Evolutionary conservation across 2,888 invertebrate species (phyloP).

Genomic region (Pammene fasciana): DNA sequence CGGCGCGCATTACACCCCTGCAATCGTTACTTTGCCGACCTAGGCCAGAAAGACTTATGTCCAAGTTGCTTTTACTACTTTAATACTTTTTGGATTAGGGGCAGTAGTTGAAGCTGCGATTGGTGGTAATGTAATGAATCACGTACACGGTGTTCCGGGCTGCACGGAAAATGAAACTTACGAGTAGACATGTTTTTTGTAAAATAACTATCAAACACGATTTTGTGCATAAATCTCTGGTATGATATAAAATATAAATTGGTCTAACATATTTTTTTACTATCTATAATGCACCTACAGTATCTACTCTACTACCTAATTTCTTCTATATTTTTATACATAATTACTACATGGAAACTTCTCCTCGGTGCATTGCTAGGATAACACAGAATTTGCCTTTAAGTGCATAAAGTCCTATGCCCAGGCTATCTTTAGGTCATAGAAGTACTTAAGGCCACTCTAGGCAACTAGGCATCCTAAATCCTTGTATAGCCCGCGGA

Average conservation of each 20-base stretch:
- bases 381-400: background rate
- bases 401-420: background rate
- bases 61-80: background rate
- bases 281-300: too few species aligned
- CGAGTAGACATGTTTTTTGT: background rate
- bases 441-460: conserved; percentile 34
- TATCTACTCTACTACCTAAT: too few species aligned
- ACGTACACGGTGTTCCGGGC: background rate
- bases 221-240: background rate
- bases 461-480: conserved; percentile 40
- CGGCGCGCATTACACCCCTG: conserved; percentile 58
- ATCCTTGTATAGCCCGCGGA: conserved; percentile 41
- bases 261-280: too few species aligned
- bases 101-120: conserved; percentile 19
- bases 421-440: too few species aligned
- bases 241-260: too few species aligned
- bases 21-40: conserved; percentile 26
- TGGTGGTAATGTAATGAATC: conserved; percentile 25
- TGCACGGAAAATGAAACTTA: background rate
- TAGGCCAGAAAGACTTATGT: conserved; percentile 16
- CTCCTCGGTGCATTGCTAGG: too few species aligned
- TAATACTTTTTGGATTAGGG: conserved; percentile 13
- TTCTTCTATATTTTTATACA: too few species aligned
- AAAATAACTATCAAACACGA: background rate
- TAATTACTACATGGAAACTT: too few species aligned